Conservation (phyloP, 2,113 vertebrate genomes). For the Antennarius striatus region DNA sequence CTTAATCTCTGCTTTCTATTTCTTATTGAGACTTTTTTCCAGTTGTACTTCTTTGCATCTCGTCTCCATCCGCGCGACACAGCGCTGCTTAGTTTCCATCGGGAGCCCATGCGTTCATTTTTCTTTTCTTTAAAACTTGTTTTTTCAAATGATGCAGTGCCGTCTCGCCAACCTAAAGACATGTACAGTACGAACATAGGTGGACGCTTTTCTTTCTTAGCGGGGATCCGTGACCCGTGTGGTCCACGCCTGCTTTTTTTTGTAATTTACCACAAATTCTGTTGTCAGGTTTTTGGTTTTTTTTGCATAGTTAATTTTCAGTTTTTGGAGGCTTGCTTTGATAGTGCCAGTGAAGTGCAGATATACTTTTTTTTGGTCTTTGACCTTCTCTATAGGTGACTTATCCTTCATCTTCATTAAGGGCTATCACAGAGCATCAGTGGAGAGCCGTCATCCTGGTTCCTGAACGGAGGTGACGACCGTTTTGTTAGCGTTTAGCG, state of each 20-base stretch:
- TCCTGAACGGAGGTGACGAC: constrained; percentile 45
- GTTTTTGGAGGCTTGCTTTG: constrained; percentile 67
- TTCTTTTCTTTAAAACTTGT: constrained; percentile 51
- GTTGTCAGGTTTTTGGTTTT: constrained; percentile 27
- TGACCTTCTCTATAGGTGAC: constrained; percentile 70
- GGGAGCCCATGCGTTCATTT: constrained; percentile 55
- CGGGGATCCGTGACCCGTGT: constrained; percentile 58
- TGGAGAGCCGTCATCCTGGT: constrained; percentile 51
- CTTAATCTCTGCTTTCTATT: constrained; percentile 73
- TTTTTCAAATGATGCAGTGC: constrained; percentile 50
- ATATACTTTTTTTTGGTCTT: constrained; percentile 64
- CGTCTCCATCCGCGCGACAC: constrained; percentile 55
- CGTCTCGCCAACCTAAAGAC: constrained; percentile 75
- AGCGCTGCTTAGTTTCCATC: constrained; percentile 61
- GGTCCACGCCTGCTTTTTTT: constrained; percentile 66
- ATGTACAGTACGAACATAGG: constrained; percentile 74
- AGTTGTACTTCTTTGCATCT: constrained; percentile 54
- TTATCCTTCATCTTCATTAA: constrained; percentile 78
- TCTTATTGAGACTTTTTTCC: constrained; percentile 66
- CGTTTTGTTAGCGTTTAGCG: constrained; percentile 55
- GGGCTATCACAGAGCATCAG: constrained; percentile 77
- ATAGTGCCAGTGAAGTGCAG: constrained; percentile 74
- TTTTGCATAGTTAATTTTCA: constrained; percentile 53
- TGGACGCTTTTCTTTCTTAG: constrained; percentile 38
- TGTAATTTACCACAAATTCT: constrained; percentile 60